phyloP scores from a whole-genome alignment of 1,140 invertebrate species.

The Vanessa tameamea region DNA sequence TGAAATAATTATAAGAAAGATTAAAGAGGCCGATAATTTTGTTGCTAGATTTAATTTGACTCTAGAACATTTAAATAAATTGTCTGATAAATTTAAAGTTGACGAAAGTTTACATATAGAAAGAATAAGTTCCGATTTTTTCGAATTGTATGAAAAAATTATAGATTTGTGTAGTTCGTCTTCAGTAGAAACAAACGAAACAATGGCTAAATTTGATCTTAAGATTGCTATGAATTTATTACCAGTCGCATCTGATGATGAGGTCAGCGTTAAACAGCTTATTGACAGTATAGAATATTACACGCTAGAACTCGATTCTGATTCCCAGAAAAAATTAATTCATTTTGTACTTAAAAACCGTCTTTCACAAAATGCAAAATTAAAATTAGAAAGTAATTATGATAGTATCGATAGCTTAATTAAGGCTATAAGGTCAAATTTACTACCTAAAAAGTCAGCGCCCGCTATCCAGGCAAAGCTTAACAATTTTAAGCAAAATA shows the following conservation, averaged over 20 bases:
- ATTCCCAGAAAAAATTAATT: constrained; percentile 24
- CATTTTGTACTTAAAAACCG: constrained; percentile 38
- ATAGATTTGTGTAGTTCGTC: too few species aligned
- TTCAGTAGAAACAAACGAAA: too few species aligned
- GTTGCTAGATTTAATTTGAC: neutral
- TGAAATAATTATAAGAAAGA: constrained; percentile 4
- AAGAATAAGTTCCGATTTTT: constrained; percentile 3
- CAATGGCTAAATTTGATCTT: too few species aligned
- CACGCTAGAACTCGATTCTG: constrained; percentile 17
- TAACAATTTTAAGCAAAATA: constrained; percentile 17
- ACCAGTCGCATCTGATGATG: constrained; percentile 3
- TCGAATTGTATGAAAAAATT: too few species aligned
- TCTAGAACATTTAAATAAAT: constrained; percentile 3
- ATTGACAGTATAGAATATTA: constrained; percentile 4
- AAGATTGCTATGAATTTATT: constrained; percentile 3
- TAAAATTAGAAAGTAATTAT: constrained; percentile 28
- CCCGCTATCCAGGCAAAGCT: neutral
- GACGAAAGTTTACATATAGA: constrained; percentile 1
- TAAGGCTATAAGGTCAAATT: constrained; percentile 3
- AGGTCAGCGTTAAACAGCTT: neutral
- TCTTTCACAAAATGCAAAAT: constrained; percentile 32
- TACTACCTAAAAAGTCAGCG: constrained; percentile 1
- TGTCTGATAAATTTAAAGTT: neutral
- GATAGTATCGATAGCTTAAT: constrained; percentile 13
- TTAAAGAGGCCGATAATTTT: neutral